Evolutionary conservation across 2,797 vertebrate genomes (phyloP).

Genomic region (Percopsis omiscomaycus): DNA sequence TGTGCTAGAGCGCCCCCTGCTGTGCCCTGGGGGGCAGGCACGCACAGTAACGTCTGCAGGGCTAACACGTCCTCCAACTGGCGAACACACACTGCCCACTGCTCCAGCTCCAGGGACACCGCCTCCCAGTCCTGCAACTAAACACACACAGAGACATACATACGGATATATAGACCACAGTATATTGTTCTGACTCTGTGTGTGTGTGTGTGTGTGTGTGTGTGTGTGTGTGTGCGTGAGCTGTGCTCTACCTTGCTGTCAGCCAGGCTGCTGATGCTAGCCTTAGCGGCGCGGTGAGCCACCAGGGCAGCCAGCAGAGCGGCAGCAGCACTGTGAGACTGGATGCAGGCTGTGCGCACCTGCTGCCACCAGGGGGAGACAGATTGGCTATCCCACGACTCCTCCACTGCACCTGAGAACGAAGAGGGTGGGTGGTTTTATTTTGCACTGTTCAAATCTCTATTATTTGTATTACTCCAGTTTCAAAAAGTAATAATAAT

Average conservation of each 20-base stretch:
- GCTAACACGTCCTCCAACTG: conserved; percentile 94
- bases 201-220: neutral
- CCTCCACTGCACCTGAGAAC: conserved; percentile 85
- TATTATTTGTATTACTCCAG: too few relatives aligned
- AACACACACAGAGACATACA: conserved; percentile 11
- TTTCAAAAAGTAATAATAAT: too few relatives aligned
- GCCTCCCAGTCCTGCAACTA: conserved; percentile 90
- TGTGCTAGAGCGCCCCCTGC: conserved; percentile 73
- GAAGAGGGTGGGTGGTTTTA: neutral
- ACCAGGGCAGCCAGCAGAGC: conserved; percentile 88
- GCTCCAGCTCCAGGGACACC: conserved; percentile 92
- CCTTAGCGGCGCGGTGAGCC: conserved; percentile 82
- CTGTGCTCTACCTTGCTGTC: conserved; percentile 80
- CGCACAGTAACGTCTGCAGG: conserved; percentile 88
- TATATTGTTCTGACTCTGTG: neutral
- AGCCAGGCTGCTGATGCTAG: conserved; percentile 76
- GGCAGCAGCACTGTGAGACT: conserved; percentile 85
- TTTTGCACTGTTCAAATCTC: too few relatives aligned
- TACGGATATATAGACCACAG: conserved; percentile 1
- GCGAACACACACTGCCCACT: conserved; percentile 91
- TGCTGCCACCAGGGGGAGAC: conserved; percentile 98
- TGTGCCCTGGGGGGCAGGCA: conserved; percentile 67
- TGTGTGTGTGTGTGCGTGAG: neutral
- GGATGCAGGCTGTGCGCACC: conserved; percentile 85
- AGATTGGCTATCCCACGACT: conserved; percentile 90